Conservation (phyloP, 2,113 vertebrate species). For the Stegostoma tigrinum region DNA sequence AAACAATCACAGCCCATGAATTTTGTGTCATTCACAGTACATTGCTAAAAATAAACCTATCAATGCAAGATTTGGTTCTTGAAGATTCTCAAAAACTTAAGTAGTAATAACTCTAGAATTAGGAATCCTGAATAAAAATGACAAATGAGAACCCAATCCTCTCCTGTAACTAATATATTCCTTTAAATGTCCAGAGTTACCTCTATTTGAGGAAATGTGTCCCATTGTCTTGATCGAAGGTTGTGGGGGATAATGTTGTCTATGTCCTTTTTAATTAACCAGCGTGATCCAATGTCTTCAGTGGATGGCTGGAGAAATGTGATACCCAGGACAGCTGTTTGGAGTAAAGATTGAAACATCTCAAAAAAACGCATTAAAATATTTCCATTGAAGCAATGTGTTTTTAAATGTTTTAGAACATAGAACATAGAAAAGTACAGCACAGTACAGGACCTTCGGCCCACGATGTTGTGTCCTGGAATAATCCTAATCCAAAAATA, state of each 20-base stretch:
- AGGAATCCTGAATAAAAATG: not conserved
- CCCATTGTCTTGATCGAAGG: conserved; percentile 61
- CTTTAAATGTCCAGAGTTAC: conserved; percentile 49
- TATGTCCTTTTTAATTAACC: conserved; percentile 65
- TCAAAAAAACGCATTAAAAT: not conserved
- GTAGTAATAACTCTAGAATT: not conserved
- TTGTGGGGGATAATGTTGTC: conserved; percentile 65
- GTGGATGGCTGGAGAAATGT: conserved; percentile 67
- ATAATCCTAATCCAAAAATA: no score
- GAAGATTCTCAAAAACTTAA: not conserved
- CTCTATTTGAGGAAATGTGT: conserved; percentile 59
- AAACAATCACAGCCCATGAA: not conserved
- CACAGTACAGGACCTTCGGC: no score
- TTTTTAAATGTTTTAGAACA: not conserved
- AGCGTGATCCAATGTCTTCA: conserved; percentile 56
- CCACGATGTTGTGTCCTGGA: no score
- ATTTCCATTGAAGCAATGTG: not conserved
- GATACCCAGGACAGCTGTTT: conserved; percentile 64
- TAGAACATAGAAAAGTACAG: no score
- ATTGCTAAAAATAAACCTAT: not conserved
- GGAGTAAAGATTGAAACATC: conserved; percentile 39
- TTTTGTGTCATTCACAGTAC: not conserved
- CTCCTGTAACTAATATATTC: not conserved
- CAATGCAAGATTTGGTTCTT: not conserved
- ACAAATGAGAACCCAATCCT: not conserved